Evolutionary conservation across 2,797 vertebrate genomes (phyloP).

Genomic region (Enteromius thamalakanensis): DNA sequence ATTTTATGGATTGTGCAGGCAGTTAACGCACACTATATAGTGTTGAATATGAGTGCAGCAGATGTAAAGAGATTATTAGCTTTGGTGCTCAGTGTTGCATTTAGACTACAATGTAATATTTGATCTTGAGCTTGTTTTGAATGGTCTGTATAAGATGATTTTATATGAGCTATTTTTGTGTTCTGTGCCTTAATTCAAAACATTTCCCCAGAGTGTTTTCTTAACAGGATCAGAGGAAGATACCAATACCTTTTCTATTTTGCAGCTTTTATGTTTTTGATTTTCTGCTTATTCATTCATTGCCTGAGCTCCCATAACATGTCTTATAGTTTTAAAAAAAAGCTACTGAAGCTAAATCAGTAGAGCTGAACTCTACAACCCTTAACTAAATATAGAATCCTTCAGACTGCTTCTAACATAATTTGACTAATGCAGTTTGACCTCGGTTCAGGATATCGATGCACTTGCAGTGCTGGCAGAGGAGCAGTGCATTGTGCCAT

Average conservation of each 20-base stretch:
- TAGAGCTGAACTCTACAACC: not conserved
- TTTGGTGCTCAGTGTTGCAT: conserved; percentile 5
- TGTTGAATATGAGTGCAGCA: not conserved
- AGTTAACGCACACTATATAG: not conserved
- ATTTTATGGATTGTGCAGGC: not conserved
- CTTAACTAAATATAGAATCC: conserved; percentile 14
- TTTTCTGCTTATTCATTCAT: conserved; percentile 6
- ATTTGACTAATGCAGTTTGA: conserved; percentile 33
- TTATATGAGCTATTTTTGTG: not conserved
- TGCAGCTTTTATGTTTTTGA: not conserved
- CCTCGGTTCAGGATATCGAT: conserved; percentile 31
- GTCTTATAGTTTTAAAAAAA: not conserved
- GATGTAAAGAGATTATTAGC: not conserved
- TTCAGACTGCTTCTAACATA: conserved; percentile 8
- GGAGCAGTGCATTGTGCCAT: conserved; percentile 18
- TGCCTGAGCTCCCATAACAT: not conserved
- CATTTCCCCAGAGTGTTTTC: not conserved
- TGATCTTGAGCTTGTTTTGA: conserved; percentile 2
- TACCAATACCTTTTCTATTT: not conserved
- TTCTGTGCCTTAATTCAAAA: not conserved
- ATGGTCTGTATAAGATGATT: not conserved
- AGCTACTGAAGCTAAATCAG: not conserved
- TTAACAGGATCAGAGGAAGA: not conserved
- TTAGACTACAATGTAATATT: conserved; percentile 8
- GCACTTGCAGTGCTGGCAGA: conserved; percentile 27